phyloP scores from a whole-genome alignment of 2,797 vertebrate genomes.

The Stomatorhinus walkeri region DNA sequence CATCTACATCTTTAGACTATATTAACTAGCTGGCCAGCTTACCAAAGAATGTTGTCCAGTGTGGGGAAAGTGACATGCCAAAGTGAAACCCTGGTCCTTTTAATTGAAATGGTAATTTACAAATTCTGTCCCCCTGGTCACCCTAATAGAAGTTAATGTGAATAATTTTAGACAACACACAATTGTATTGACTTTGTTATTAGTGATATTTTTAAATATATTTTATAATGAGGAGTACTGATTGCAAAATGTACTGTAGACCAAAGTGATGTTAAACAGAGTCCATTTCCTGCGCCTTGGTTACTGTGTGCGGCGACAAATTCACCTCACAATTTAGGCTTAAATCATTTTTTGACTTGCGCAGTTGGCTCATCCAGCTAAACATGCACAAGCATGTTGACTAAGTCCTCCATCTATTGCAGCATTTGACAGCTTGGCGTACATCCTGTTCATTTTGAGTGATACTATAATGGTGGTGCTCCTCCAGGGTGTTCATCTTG shows the following conservation, averaged over 20 bases:
- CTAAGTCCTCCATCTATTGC: background rate
- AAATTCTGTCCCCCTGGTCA: background rate
- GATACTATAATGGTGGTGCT: background rate
- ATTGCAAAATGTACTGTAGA: background rate
- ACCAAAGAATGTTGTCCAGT: background rate
- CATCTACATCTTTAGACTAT: background rate
- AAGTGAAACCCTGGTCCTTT: background rate
- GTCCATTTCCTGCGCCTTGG: background rate
- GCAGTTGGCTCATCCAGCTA: background rate
- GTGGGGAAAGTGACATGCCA: background rate
- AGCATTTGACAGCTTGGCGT: background rate
- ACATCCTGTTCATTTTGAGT: background rate
- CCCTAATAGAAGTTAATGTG: background rate
- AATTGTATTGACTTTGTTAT: background rate
- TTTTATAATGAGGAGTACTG: background rate
- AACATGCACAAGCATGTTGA: background rate
- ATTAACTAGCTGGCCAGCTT: background rate
- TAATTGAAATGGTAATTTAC: background rate
- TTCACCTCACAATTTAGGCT: background rate
- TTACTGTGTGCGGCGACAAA: background rate
- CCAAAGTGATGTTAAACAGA: background rate
- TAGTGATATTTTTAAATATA: background rate
- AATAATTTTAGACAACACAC: background rate
- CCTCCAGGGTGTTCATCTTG: conserved; percentile 75
- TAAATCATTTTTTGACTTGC: background rate